These are phyloP conservation scores for Dorcus parallelipipedus DNA, from an alignment of 2,888 invertebrate genomes.

Conservation along the genomic window DNA sequence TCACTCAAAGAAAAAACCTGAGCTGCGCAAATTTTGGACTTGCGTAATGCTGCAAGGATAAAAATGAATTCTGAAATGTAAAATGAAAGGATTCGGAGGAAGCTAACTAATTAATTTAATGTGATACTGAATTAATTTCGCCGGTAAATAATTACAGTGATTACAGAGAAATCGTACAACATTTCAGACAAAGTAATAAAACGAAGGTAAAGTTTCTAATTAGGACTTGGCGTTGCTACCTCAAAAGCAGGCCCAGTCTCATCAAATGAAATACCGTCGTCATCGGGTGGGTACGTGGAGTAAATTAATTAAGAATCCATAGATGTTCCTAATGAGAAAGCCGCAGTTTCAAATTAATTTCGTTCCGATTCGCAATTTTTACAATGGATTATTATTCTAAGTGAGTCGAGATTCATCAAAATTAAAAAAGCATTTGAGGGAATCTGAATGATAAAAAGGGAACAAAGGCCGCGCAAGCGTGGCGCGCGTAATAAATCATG, in stretches of 20 bases:
- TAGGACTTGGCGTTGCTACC: not conserved
- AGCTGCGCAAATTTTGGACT: too few species aligned
- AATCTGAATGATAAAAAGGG: slow-evolving; percentile 22
- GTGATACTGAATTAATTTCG: too few species aligned
- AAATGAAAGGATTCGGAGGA: too few species aligned
- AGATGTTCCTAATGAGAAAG: not conserved
- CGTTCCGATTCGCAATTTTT: too few species aligned
- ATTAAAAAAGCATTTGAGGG: slow-evolving; percentile 11
- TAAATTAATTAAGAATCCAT: not conserved
- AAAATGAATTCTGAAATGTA: too few species aligned
- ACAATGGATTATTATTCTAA: too few species aligned
- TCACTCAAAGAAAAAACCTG: too few species aligned
- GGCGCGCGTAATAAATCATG: slow-evolving; percentile 29
- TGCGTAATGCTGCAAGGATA: too few species aligned
- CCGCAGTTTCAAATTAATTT: too few species aligned
- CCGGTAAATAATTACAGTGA: not conserved
- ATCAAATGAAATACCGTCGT: not conserved
- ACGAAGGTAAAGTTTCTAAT: not conserved
- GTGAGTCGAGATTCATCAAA: slow-evolving; percentile 2
- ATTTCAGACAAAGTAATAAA: not conserved
- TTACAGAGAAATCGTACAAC: not conserved
- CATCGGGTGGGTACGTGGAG: not conserved
- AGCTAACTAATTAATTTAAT: too few species aligned
- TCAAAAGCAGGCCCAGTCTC: not conserved
- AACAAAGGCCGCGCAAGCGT: slow-evolving; percentile 15